A percentile compares a stretch with the other conserved stretches of the same genome.
phyloP scores from a whole-genome alignment of 1,140 invertebrate genomes.

The Acromyrmex heyeri region DNA sequence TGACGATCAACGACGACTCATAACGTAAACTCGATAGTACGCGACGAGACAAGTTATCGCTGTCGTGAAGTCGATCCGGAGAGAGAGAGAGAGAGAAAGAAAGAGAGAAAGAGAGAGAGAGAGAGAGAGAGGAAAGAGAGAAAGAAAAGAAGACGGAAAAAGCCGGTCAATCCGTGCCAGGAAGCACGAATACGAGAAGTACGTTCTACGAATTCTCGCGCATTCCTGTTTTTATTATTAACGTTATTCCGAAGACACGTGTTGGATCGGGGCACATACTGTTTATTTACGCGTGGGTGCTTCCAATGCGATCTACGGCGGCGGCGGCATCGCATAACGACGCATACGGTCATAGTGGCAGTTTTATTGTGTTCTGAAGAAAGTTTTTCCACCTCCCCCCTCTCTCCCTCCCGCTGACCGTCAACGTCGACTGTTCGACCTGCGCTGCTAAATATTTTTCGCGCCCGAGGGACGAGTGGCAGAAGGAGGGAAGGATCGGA shows the following conservation, averaged over 20 bases:
- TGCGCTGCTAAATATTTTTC: neutral
- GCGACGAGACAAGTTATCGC: neutral
- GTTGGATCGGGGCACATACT: conserved; percentile 32
- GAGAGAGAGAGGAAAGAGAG: neutral
- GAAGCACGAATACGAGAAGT: conserved; percentile 1
- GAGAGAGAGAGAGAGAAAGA: neutral
- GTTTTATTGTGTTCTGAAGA: conserved; percentile 78
- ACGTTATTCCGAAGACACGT: conserved; percentile 32
- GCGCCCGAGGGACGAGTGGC: conserved; percentile 8
- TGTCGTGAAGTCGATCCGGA: neutral
- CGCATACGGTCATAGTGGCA: conserved; percentile 72
- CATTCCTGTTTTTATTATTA: neutral
- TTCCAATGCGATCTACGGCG: conserved; percentile 66
- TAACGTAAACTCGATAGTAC: neutral
- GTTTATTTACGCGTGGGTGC: conserved; percentile 49
- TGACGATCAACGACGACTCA: neutral
- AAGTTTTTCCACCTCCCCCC: neutral
- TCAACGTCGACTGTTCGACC: neutral
- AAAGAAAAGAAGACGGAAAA: neutral
- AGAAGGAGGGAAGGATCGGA: conserved; percentile 1
- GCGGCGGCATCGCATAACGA: conserved; percentile 37
- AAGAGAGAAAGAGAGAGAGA: neutral
- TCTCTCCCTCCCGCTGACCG: neutral
- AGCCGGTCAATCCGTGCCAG: neutral
- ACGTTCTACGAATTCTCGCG: conserved; percentile 1